Base-by-base conservation (phyloP, 2,113 vertebrate genomes). In the Actenoides hombroni region DNA sequence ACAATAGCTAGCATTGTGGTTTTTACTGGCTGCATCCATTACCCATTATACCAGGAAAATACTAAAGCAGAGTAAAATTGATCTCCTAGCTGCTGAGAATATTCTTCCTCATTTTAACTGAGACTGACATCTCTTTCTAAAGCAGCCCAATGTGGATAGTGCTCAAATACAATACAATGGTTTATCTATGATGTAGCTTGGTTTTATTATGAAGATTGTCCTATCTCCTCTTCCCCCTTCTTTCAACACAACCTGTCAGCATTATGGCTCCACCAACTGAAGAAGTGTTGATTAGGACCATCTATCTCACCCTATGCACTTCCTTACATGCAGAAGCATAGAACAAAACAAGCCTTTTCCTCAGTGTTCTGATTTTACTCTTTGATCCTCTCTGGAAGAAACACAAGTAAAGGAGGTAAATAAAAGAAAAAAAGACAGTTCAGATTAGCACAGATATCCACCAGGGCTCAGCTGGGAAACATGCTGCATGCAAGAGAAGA, bases 241-340 rank as follows among this genome's bases (percentile, higher is more conserved):
- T 77, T 70, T 94, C 92, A 86, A 78, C 67, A 86, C 39, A 70
- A 46, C 61, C 60, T 75, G 79, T 94, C 85, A 96, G 95, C 92
- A 90, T 96, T 96, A 96, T 96, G 93, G 96, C 96, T 96, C 74
- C 92, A 96, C 94, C 94, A 56, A 90, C 88, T 75, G 92, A 94
- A 96, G 93, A 93, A 96, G 64, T 48, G 42, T 63, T 17, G 23
- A 46, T 33, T 49, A 83, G 31, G 42, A 71, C 64, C 79, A 68
- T 56, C 73, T 83, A 83, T 68, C 88, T 69, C 76, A 70, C 51
- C 11, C 82, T 90, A 17, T 29, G 35, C 48, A 46, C 40, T 57
- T 63, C 76, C 71, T 88, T 54, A 83, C n/a, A 65, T 18, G 68
- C 56, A 91, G 86, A 53, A 80, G 39, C 78, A 93, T 9, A 83